Evolutionary conservation across 2,797 vertebrate genomes (phyloP).

Genomic region (Enteromius radiatus): DNA sequence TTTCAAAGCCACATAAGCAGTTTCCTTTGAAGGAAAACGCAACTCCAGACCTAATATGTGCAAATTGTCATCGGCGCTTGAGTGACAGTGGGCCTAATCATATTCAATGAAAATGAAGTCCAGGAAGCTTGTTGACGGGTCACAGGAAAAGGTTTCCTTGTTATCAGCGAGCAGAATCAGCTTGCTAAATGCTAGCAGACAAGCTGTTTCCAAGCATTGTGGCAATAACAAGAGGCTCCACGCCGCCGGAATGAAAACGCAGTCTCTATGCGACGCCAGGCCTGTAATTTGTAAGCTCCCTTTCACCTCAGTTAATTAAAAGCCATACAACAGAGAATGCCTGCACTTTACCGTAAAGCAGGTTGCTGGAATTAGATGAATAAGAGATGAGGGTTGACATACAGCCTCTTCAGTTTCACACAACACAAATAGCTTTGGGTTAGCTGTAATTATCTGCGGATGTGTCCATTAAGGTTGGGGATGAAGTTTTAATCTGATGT

Average conservation of each 20-base stretch:
- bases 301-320: slow-evolving; percentile 59
- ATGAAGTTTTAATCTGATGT: slow-evolving; percentile 62
- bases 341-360: slow-evolving; percentile 53
- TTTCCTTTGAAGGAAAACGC: slow-evolving; percentile 75
- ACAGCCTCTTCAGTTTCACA: slow-evolving; percentile 57
- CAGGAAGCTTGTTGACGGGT: slow-evolving; percentile 60
- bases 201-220: slow-evolving; percentile 47
- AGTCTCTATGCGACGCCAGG: slow-evolving; percentile 28
- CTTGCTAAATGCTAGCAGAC: slow-evolving; percentile 57
- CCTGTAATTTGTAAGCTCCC: slow-evolving; percentile 50
- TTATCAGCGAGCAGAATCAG: slow-evolving; percentile 52
- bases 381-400: slow-evolving; percentile 59
- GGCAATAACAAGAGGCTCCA: slow-evolving; percentile 31
- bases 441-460: slow-evolving; percentile 64
- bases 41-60: slow-evolving; percentile 72
- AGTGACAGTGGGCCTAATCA: slow-evolving; percentile 73
- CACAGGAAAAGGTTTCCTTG: slow-evolving; percentile 54
- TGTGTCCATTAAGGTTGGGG: slow-evolving; percentile 63
- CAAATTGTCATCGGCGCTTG: slow-evolving; percentile 76
- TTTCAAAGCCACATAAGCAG: slow-evolving; percentile 79
- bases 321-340: slow-evolving; percentile 53
- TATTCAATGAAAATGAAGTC: slow-evolving; percentile 62
- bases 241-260: slow-evolving; percentile 35
- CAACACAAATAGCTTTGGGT: slow-evolving; percentile 63
- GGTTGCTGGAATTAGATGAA: slow-evolving; percentile 59